These are phyloP conservation scores for Monoplex corrugatus DNA, from an alignment of 2,888 invertebrate genomes.

Conservation along the genomic window DNA sequence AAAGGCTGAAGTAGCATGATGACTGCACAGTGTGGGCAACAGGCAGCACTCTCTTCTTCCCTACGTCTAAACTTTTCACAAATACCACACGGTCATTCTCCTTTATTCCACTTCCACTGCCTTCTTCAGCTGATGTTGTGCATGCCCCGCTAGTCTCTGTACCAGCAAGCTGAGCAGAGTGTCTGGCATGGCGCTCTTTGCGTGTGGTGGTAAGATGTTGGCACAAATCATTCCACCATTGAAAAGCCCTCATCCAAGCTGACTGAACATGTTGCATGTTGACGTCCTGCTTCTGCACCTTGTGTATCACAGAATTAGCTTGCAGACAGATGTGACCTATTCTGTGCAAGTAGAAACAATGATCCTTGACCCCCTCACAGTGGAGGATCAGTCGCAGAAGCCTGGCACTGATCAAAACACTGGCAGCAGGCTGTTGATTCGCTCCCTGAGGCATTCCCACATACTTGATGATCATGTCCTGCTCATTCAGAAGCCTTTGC, in stretches of 20 bases:
- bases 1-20: neutral
- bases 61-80: neutral
- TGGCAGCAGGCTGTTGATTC: neutral
- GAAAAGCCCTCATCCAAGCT: conserved; percentile 34
- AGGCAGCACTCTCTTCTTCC: neutral
- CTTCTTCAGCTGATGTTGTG: neutral
- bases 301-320: neutral
- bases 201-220: neutral
- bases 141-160: neutral
- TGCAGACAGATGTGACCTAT: conserved; percentile 38
- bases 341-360: neutral
- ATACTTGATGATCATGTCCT: neutral
- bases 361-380: neutral
- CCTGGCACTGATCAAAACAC: neutral
- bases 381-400: neutral
- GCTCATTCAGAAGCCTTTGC: neutral
- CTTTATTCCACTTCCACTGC: neutral
- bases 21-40: neutral
- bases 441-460: neutral
- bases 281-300: neutral
- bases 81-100: neutral
- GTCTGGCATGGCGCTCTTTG: too few relatives aligned
- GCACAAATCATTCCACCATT: conserved; percentile 10
- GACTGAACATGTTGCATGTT: neutral
- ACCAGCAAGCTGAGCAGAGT: too few relatives aligned